A percentile compares a stretch with the other conserved stretches of the same genome.
These are phyloP conservation scores for Raja brachyura DNA, from an alignment of 2,113 vertebrate genomes.

Conservation along the genomic window DNA sequence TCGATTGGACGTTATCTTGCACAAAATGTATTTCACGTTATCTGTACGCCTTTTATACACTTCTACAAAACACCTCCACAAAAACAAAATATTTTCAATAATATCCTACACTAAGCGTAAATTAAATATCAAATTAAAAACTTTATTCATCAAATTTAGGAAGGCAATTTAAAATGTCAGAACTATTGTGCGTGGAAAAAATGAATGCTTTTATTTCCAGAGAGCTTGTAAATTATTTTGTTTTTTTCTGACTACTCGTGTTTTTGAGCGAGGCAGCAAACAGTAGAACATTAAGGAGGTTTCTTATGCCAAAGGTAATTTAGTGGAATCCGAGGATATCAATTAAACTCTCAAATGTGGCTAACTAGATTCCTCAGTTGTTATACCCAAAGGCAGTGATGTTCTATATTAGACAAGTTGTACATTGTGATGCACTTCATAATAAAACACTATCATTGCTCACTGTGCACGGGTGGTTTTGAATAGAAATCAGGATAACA, in stretches of 20 bases:
- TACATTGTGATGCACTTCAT: conserved; percentile 22
- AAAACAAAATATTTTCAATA: neutral
- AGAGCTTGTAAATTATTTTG: neutral
- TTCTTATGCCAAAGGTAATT: neutral
- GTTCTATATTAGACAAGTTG: conserved; percentile 31
- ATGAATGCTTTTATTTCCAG: neutral
- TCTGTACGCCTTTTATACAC: too few relatives aligned
- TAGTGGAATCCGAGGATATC: neutral
- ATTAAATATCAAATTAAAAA: neutral
- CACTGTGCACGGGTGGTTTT: neutral
- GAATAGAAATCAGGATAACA: neutral
- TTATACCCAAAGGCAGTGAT: neutral
- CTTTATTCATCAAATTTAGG: neutral
- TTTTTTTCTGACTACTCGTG: neutral
- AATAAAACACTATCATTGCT: neutral
- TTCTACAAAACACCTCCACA: too few relatives aligned
- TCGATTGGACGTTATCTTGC: too few relatives aligned
- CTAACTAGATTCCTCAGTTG: neutral
- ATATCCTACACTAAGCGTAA: neutral
- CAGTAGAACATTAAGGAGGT: neutral
- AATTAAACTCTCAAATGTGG: neutral
- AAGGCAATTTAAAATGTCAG: neutral
- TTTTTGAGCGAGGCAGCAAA: neutral
- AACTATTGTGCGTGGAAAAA: neutral
- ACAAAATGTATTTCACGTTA: too few relatives aligned